phyloP scores from a whole-genome alignment of 2,797 vertebrate genomes.

The Sylvia borin region DNA sequence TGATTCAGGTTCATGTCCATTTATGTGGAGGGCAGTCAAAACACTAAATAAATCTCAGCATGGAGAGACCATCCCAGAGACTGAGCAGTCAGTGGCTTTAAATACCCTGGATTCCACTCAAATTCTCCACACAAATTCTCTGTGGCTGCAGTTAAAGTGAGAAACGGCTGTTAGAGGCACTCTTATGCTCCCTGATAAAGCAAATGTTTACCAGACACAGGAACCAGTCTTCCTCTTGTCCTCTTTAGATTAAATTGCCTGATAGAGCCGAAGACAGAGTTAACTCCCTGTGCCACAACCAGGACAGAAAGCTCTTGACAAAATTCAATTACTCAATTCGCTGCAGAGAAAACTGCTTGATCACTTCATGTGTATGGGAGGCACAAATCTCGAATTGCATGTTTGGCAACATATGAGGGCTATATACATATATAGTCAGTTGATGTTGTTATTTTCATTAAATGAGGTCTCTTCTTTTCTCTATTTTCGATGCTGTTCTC shows the following conservation, averaged over 20 bases:
- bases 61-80: neutral
- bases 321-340: neutral
- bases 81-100: neutral
- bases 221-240: slow-evolving; percentile 32
- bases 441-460: slow-evolving; percentile 61
- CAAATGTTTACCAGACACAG: slow-evolving; percentile 34
- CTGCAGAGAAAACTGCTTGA: neutral
- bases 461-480: slow-evolving; percentile 61
- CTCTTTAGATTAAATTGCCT: slow-evolving; percentile 46
- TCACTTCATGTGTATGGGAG: neutral
- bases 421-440: slow-evolving; percentile 18
- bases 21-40: neutral
- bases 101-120: neutral
- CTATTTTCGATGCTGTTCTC: slow-evolving; percentile 57
- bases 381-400: neutral
- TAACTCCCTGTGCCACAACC: neutral
- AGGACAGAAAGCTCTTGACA: neutral
- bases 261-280: slow-evolving; percentile 19
- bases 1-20: slow-evolving; percentile 18
- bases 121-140: neutral
- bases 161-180: neutral
- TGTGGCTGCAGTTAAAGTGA: neutral
- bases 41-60: slow-evolving; percentile 5
- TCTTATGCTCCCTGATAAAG: slow-evolving; percentile 11
- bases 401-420: slow-evolving; percentile 59